Evolutionary conservation across 2,888 invertebrate species (phyloP), one percentile per base, ranked within the genome.

Genomic region (Acronicta aceris): DNA sequence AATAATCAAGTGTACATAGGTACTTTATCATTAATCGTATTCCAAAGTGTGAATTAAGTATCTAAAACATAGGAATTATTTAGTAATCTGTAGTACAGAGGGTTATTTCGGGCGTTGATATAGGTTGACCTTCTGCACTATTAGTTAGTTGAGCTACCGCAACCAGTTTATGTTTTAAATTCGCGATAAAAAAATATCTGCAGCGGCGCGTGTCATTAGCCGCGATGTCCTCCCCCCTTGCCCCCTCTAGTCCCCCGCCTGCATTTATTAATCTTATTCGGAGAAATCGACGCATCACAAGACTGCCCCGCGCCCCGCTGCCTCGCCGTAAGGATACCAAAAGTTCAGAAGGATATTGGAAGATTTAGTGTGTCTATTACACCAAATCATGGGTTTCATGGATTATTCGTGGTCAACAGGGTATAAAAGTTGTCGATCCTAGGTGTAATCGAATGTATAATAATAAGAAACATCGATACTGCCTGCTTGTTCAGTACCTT

Each of bases 201-300:
- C 91, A 88, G 83, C 89, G 82, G 82, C 87, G 90, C 89, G 92
- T 93, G 93, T 93, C 93, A 92, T 93, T 93, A 93, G 91, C 92
- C 92, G 89, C 81, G 78, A 77, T 79, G 74, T 78, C 72, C 71
- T 69, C 76, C 75, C 73, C 65, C 62, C 78, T 71, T 58, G 70
- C 65, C 76, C 72, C 75, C 69, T 79, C 68, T 74, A 72, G 64
- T 71, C 72, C 82, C 81, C 81, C 86, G 84, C 85, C 83, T 91
- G 91, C 90, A 91, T 92, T 93, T 92, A 92, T 93, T 93, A 91
- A 92, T 92, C 89, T 90, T 90, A 90, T 92, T 92, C 93, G 90
- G 89, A 89, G 93, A 92, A 92, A 91, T 91, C 93, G 89, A 87
- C 90, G 91, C 92, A 90, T 91, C 90, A 86, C 83, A 83, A 79